Evolutionary conservation across 2,797 vertebrate species (phyloP).

Genomic region (Hephaestus fuliginosus): DNA sequence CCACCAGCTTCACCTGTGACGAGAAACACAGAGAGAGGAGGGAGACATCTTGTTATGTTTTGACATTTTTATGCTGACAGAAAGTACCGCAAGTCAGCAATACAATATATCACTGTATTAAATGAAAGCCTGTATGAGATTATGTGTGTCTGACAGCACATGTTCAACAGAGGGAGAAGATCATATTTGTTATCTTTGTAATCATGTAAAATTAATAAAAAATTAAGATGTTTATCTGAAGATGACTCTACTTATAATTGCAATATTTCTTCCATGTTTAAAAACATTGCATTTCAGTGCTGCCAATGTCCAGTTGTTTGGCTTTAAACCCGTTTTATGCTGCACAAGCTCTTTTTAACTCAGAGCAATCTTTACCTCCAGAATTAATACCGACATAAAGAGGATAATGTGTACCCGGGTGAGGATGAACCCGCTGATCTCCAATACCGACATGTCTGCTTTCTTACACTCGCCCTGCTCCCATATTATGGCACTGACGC

Average conservation of each 20-base stretch:
- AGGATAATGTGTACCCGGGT: conserved; percentile 86
- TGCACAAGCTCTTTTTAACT: not conserved
- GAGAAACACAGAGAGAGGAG: not conserved
- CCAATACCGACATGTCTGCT: conserved; percentile 96
- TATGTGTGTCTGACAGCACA: not conserved
- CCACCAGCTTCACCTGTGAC: conserved; percentile 92
- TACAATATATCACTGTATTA: not conserved
- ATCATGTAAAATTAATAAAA: not conserved
- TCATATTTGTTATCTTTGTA: not conserved
- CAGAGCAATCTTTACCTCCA: not conserved
- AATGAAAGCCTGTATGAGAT: not conserved
- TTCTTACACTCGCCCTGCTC: conserved; percentile 98
- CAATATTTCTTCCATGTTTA: not conserved
- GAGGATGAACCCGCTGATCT: conserved; percentile 98
- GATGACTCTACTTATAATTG: not conserved
- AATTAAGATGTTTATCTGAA: not conserved
- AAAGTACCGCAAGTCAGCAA: not conserved
- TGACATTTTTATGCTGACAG: not conserved
- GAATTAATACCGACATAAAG: not conserved
- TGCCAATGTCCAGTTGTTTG: not conserved
- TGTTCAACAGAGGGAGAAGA: not conserved
- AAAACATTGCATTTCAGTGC: not conserved
- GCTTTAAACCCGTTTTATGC: not conserved
- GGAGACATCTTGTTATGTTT: not conserved
- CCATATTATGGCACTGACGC: conserved; percentile 98